Evolutionary conservation across 2,797 vertebrate species (phyloP).

Genomic region (Chiroxiphia lanceolata): DNA sequence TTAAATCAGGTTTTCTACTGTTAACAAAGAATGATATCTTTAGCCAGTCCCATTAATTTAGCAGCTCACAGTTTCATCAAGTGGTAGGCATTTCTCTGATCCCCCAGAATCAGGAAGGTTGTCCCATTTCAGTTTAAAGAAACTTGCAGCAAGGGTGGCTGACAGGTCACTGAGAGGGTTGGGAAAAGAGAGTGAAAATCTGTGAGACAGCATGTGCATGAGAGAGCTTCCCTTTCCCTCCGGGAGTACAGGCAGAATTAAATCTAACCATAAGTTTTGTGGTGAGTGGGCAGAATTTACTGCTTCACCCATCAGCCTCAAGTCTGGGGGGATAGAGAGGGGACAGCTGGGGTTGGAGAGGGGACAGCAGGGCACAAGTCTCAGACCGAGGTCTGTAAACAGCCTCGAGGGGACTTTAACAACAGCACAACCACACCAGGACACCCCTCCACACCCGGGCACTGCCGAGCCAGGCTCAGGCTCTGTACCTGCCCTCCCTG

Average conservation of each 20-base stretch:
- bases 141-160: not conserved
- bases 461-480: not conserved
- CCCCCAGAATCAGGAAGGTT: not conserved
- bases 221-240: not conserved
- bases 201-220: fast-evolving
- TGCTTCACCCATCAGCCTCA: not conserved
- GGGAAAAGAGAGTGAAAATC: not conserved
- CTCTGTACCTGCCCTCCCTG: not conserved
- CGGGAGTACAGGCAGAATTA: not conserved
- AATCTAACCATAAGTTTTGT: not conserved
- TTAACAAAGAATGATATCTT: not conserved
- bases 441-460: not conserved
- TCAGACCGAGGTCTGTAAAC: not conserved
- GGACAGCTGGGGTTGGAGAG: not conserved
- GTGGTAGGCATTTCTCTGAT: not conserved
- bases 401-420: not conserved
- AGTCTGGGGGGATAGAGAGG: not conserved
- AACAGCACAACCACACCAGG: not conserved
- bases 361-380: not conserved
- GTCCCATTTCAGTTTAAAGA: not conserved
- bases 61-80: not conserved
- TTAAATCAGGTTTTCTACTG: not conserved
- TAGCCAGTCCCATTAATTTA: not conserved
- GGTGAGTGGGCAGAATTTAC: not conserved
- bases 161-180: not conserved